Conservation (phyloP, 2,888 invertebrate species). For the Philopedon plagiatum region DNA sequence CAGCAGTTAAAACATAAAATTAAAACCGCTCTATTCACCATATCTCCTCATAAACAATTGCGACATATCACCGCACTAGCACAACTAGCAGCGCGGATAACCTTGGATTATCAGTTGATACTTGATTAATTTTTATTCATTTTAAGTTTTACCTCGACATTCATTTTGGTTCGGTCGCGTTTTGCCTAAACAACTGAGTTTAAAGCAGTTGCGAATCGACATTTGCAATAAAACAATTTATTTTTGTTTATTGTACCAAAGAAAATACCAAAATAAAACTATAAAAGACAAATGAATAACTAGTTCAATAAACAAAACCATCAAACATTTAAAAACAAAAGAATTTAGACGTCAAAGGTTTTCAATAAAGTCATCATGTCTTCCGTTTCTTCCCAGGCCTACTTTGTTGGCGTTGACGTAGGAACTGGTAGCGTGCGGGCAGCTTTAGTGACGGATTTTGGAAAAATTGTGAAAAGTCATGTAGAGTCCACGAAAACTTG, state of each 20-base stretch:
- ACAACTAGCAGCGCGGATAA: slow-evolving; percentile 5
- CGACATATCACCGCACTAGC: background rate
- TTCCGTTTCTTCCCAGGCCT: slow-evolving; percentile 58
- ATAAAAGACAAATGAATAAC: background rate
- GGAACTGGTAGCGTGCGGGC: slow-evolving; percentile 93
- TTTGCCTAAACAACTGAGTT: background rate
- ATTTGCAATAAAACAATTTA: no score
- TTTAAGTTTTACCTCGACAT: background rate
- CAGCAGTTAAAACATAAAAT: slow-evolving; percentile 12
- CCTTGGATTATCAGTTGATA: slow-evolving; percentile 12
- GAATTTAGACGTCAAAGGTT: no score
- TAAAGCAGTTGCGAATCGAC: no score
- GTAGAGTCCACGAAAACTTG: slow-evolving; percentile 81
- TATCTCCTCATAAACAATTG: slow-evolving; percentile 8
- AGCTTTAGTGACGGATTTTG: slow-evolving; percentile 80
- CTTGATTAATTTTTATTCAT: slow-evolving; percentile 15
- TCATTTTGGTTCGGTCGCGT: background rate
- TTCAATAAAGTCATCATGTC: no score
- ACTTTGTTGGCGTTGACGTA: slow-evolving; percentile 92
- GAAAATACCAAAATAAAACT: background rate
- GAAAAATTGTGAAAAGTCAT: slow-evolving; percentile 75
- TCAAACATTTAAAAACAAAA: background rate
- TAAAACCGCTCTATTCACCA: background rate
- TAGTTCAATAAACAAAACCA: background rate
- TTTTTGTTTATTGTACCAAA: no score